Percentiles rank a stretch among this genome's conserved stretches.
Conservation (phyloP, 1,140 invertebrate genomes). For the Hirudo medicinalis region DNA sequence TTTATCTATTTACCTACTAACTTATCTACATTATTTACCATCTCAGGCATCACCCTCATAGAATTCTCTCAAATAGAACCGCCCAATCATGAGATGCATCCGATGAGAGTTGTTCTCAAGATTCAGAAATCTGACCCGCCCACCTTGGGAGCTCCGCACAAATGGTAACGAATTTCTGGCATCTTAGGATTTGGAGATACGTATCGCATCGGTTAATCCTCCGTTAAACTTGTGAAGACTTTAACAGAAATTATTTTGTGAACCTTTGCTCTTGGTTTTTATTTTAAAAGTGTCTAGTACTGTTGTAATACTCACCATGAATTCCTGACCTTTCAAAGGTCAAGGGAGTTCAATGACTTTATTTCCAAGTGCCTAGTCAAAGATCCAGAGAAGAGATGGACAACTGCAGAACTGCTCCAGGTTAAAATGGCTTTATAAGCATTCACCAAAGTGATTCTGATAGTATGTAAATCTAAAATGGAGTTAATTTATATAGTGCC, state of each 20-base stretch:
- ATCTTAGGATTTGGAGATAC: not conserved
- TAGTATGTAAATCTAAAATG: not conserved
- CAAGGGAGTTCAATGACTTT: slow-evolving; percentile 85
- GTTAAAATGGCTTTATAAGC: slow-evolving; percentile 31
- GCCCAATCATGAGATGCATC: slow-evolving; percentile 96
- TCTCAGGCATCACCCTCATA: slow-evolving; percentile 78
- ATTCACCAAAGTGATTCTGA: not conserved
- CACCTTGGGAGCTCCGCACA: slow-evolving; percentile 54
- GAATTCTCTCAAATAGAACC: slow-evolving; percentile 99
- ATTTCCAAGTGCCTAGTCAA: slow-evolving; percentile 78
- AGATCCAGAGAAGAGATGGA: slow-evolving; percentile 73
- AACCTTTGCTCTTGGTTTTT: not conserved
- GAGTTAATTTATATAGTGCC: too few species aligned
- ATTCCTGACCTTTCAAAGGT: slow-evolving; percentile 39
- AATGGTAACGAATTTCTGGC: slow-evolving; percentile 42
- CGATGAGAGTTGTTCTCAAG: slow-evolving; percentile 91
- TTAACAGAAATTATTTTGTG: not conserved
- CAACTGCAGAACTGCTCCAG: slow-evolving; percentile 66
- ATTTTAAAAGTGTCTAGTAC: not conserved
- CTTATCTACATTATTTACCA: too few species aligned
- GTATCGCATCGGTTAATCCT: too few species aligned
- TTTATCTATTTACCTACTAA: too few species aligned
- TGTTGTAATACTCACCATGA: not conserved
- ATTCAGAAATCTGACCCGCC: slow-evolving; percentile 98
- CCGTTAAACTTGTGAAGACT: too few species aligned